Evolutionary conservation across 2,113 vertebrate species (phyloP).

Genomic region (Poeciliopsis retropinna): DNA sequence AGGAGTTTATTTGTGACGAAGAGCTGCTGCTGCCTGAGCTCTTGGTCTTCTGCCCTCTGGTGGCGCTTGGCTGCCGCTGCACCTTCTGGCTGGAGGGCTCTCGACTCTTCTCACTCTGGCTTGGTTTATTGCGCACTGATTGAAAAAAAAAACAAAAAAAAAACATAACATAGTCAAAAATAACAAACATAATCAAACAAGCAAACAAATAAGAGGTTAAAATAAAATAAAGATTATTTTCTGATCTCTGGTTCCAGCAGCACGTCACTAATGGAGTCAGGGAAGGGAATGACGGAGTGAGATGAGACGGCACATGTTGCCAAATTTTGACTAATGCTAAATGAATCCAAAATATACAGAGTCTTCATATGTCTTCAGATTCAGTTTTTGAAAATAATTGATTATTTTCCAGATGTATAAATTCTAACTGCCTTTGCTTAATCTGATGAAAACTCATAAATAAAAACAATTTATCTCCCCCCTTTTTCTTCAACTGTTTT

Average conservation of each 20-base stretch:
- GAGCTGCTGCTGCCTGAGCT: constrained; percentile 83
- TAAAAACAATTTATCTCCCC: too few species aligned
- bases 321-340: too few species aligned
- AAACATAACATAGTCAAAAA: too few species aligned
- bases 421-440: too few species aligned
- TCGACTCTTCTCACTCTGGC: constrained; percentile 76
- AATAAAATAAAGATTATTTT: background rate
- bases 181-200: too few species aligned
- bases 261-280: background rate
- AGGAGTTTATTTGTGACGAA: constrained; percentile 80
- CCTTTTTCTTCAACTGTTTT: too few species aligned
- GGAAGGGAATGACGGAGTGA: background rate
- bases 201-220: background rate
- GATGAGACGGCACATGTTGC: too few species aligned
- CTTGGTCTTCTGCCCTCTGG: constrained; percentile 86
- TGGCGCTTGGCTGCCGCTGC: constrained; percentile 86
- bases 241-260: background rate
- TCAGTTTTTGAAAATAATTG: too few species aligned
- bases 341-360: too few species aligned
- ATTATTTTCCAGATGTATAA: too few species aligned
- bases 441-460: too few species aligned
- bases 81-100: constrained; percentile 83
- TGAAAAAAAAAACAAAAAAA: constrained; percentile 19
- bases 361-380: too few species aligned
- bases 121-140: constrained; percentile 83